Percentiles rank a stretch among this genome's conserved stretches.
These are phyloP conservation scores for Plemyria rubiginata DNA, from an alignment of 2,888 invertebrate species.

Conservation along the genomic window DNA sequence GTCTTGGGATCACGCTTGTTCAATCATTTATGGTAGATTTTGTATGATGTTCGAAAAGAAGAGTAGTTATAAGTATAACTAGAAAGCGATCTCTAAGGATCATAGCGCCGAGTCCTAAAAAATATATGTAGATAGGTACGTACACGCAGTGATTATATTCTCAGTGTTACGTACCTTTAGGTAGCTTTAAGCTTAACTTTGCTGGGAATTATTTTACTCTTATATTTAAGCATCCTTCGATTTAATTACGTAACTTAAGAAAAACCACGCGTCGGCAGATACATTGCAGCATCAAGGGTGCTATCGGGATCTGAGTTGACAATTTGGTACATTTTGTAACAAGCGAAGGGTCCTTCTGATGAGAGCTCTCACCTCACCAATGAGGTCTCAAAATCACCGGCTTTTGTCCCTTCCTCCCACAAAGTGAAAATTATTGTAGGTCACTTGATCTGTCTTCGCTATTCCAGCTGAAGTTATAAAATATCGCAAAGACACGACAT, in stretches of 20 bases:
- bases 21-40: too few relatives aligned
- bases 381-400: constrained; percentile 62
- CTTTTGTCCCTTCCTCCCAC: constrained; percentile 64
- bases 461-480: constrained; percentile 40
- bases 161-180: too few relatives aligned
- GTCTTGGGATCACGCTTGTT: too few relatives aligned
- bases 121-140: too few relatives aligned
- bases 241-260: constrained; percentile 33
- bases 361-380: constrained; percentile 56
- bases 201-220: not conserved
- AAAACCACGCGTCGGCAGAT: constrained; percentile 40
- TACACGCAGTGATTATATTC: too few relatives aligned
- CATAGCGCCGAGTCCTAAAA: too few relatives aligned
- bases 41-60: too few relatives aligned
- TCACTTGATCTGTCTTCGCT: constrained; percentile 58
- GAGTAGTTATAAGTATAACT: too few relatives aligned
- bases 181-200: too few relatives aligned
- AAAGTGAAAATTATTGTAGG: constrained; percentile 64
- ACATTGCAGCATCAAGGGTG: constrained; percentile 61
- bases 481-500: constrained; percentile 26
- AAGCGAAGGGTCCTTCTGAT: constrained; percentile 54
- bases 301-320: constrained; percentile 68
- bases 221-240: constrained; percentile 17
- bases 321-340: constrained; percentile 76
- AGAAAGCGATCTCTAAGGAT: too few relatives aligned